phyloP scores from a whole-genome alignment of 1,140 invertebrate species.

The Conopomorpha cramerella region DNA sequence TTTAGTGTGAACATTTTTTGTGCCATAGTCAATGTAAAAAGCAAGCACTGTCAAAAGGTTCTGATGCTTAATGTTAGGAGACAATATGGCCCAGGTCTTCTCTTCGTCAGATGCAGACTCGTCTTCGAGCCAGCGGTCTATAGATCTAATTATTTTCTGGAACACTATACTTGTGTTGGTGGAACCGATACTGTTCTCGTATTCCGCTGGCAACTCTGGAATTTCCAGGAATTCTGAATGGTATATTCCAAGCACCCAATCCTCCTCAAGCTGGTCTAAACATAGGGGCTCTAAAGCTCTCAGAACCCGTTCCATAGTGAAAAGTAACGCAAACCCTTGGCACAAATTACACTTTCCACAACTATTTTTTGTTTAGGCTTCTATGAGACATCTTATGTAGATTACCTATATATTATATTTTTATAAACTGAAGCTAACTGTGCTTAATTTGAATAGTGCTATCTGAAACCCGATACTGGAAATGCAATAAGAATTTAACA shows the following conservation, averaged over 20 bases:
- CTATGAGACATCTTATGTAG: too few relatives aligned
- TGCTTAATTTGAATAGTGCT: too few relatives aligned
- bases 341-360: too few relatives aligned
- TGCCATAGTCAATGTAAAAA: conserved; percentile 35
- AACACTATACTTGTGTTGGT: conserved; percentile 17
- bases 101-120: conserved; percentile 16
- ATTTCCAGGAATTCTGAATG: conserved; percentile 39
- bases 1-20: conserved; percentile 27
- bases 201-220: conserved; percentile 30
- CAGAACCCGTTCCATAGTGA: conserved; percentile 18
- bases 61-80: conserved; percentile 23
- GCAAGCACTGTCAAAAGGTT: conserved; percentile 30
- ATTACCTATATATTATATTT: too few relatives aligned
- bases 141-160: conserved; percentile 14
- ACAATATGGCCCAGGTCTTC: conserved; percentile 30
- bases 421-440: too few relatives aligned
- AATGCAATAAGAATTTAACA: too few relatives aligned
- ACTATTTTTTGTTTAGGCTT: too few relatives aligned
- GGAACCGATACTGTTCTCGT: conserved; percentile 21
- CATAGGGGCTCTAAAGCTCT: conserved; percentile 19
- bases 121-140: conserved; percentile 18
- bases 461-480: too few relatives aligned
- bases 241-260: conserved; percentile 31
- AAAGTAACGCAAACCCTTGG: too few relatives aligned
- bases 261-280: conserved; percentile 22